Evolutionary conservation across 2,797 vertebrate species (phyloP), one percentile per base, ranked within the genome.

Genomic region (Chaetophractus vellerosus): DNA sequence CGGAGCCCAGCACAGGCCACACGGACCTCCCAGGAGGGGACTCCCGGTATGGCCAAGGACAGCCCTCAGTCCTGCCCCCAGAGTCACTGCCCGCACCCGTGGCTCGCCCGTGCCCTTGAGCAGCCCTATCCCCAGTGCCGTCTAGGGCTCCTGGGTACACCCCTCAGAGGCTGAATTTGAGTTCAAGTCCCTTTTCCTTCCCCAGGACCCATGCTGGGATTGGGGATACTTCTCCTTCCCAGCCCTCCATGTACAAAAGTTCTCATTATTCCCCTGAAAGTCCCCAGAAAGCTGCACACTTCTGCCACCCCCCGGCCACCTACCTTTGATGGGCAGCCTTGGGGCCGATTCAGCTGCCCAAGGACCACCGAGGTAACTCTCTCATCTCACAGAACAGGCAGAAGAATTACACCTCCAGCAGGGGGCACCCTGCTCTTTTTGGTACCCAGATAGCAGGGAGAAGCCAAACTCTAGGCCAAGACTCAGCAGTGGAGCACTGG

Each of bases 91-190:
- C 72, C 16, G 6, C 45, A 16, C 18, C 3, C 7, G 0, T 0
- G 48, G 14, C 33, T 11, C 8, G 3, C 4, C 16, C 23, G 2
- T 1, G 7, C 15, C 55, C 45, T 0, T 1, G 9, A 0, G 1
- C 26, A 21, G 24, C 33, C 52, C 2, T 28, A 28, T 45, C 79
- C 18, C 26, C 33, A 2, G 21, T 0, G 9, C 26, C 1, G 59
- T 8, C 6, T 3, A 79, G 26, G 6, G 41, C 33, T 55, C 78
- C 66, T n/a, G 89, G 52, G 41, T 9, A 52, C 9, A 11, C 61
- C n/a, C 19, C 28, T 74, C 6, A n/a, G 12, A 64, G 23, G 33
- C 48, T 41, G 36, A 9, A 5, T 52, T 19, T 45, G 16, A 45
- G 0, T 36, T n/a, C 5, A 28, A 36, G 59, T 55, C 71, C 48